Evolutionary conservation across 2,113 vertebrate genomes (phyloP).

Genomic region (Lepisosteus osseus): DNA sequence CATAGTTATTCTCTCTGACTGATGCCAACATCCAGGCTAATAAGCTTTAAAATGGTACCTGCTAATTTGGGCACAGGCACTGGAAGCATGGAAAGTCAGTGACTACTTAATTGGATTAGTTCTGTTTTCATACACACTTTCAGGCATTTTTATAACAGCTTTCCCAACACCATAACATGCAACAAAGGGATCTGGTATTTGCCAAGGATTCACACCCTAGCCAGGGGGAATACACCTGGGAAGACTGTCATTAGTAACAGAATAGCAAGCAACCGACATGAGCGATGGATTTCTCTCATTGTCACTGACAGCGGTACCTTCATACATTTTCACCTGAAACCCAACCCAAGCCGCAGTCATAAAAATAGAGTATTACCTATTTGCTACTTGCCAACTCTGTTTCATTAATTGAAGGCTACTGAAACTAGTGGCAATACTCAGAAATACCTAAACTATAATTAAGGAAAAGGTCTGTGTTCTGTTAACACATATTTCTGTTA

Average conservation of each 20-base stretch:
- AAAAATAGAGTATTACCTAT: background rate
- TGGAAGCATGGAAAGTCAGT: constrained; percentile 64
- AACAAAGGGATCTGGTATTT: constrained; percentile 57
- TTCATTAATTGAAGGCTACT: background rate
- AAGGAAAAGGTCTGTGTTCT: background rate
- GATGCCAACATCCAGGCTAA: constrained; percentile 1
- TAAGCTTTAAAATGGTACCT: constrained; percentile 21
- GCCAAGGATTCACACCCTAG: constrained; percentile 54
- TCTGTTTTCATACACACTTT: constrained; percentile 38
- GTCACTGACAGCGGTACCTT: constrained; percentile 42
- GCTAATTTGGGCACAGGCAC: constrained; percentile 32
- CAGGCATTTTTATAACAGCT: constrained; percentile 57
- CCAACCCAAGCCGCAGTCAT: constrained; percentile 19
- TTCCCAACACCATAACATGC: constrained; percentile 48
- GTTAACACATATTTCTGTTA: no score
- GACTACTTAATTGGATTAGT: constrained; percentile 73
- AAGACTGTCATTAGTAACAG: constrained; percentile 38
- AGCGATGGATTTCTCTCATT: constrained; percentile 31
- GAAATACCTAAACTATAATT: constrained; percentile 10
- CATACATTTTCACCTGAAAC: constrained; percentile 36
- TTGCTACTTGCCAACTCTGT: background rate
- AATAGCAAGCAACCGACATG: constrained; percentile 52
- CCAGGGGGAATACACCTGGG: constrained; percentile 75
- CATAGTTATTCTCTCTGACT: background rate
- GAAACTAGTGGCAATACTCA: background rate